Percentiles rank a stretch among this genome's conserved stretches.
Conservation (phyloP, 2,113 vertebrate genomes). For the Greenwoodochromis staneri region DNA sequence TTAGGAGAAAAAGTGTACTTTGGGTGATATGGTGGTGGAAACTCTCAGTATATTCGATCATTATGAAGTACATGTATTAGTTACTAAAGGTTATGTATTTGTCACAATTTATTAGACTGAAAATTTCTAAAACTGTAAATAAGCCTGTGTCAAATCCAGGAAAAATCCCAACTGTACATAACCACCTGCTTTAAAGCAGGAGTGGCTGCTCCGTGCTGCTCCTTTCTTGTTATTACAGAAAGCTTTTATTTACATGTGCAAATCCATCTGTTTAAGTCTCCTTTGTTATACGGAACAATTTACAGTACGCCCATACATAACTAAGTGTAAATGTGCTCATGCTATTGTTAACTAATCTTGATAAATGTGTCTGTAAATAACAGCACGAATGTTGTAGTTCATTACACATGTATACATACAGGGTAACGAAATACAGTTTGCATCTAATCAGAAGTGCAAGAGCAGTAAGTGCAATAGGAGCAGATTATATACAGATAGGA, state of each 20-base stretch:
- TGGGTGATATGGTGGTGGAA: not conserved
- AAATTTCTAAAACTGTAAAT: not conserved
- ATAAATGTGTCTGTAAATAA: not conserved
- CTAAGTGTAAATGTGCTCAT: constrained; percentile 10
- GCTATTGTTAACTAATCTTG: not conserved
- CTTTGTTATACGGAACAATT: not conserved
- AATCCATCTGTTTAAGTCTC: not conserved
- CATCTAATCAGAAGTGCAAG: not conserved
- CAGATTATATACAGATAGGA: not conserved
- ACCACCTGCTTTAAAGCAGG: not conserved
- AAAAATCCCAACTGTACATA: not conserved
- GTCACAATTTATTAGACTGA: not conserved
- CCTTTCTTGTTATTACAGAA: constrained; percentile 23
- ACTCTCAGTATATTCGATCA: not conserved
- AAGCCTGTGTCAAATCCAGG: not conserved
- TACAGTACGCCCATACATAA: not conserved
- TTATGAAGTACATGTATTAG: not conserved
- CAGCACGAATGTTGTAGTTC: constrained; percentile 4
- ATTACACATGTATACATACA: not conserved
- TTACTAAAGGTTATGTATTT: not conserved
- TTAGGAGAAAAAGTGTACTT: not conserved
- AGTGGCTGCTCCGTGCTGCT: constrained; percentile 28
- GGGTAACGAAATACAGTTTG: not conserved
- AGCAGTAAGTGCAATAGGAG: not conserved
- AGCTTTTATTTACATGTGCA: not conserved